phyloP scores from a whole-genome alignment of 2,888 invertebrate genomes.

The Galerucella pusilla region DNA sequence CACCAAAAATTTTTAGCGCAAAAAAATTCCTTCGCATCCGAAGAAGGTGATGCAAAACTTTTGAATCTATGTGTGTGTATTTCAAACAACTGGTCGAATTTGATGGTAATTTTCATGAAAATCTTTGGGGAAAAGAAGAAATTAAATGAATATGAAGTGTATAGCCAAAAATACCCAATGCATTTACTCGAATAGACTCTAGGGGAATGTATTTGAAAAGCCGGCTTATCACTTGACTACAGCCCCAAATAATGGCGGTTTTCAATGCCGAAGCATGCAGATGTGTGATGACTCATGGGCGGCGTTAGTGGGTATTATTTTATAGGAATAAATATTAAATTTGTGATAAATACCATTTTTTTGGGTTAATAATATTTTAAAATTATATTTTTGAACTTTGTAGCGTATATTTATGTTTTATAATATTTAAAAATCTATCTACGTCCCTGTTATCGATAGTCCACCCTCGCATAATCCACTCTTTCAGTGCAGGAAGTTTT shows the following conservation, averaged over 20 bases:
- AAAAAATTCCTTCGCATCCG: too few relatives aligned
- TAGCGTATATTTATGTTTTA: not conserved
- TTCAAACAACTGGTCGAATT: not conserved
- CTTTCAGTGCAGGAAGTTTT: constrained; percentile 18
- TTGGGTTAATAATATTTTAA: too few relatives aligned
- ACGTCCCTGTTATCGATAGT: constrained; percentile 9
- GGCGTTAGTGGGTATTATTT: not conserved
- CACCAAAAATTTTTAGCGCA: too few relatives aligned
- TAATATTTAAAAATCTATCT: not conserved
- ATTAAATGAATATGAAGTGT: not conserved
- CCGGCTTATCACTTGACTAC: constrained; percentile 48
- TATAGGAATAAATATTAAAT: too few relatives aligned
- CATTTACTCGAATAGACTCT: constrained; percentile 27
- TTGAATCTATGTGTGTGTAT: too few relatives aligned
- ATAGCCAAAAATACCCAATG: constrained; percentile 6
- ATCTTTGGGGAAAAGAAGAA: not conserved
- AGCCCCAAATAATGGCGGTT: constrained; percentile 47
- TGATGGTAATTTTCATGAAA: not conserved
- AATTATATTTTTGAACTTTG: too few relatives aligned
- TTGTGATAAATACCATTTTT: too few relatives aligned
- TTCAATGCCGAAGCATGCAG: constrained; percentile 50
- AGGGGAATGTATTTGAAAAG: constrained; percentile 34
- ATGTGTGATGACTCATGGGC: constrained; percentile 26
- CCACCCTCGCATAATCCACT: constrained; percentile 31
- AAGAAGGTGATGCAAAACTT: too few relatives aligned